Evolutionary conservation across 2,797 vertebrate genomes (phyloP), one percentile per base, ranked within the genome.

Genomic region (Enteromius unitaeniatus): DNA sequence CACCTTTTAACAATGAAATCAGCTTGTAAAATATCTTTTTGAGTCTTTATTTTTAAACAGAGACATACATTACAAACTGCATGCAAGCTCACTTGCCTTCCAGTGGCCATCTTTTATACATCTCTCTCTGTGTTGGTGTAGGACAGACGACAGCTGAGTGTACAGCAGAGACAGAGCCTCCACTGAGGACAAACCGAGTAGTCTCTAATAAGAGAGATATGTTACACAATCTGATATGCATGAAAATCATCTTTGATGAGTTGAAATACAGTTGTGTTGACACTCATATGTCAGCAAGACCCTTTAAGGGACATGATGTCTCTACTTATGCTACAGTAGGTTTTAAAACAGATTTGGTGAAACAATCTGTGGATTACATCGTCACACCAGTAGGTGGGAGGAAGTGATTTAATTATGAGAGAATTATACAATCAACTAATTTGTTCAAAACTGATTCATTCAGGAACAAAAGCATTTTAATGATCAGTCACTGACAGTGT

Each of bases 141-240:
- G 81, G 45, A 68, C 62, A 2, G 70, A 42, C 17, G 40, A 31
- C 3, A 90, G 67, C 58, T 88, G 83, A 70, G 73, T 3, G 28
- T 87, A 85, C 17, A 89, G 84, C 26, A 45, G 76, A 58, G 78
- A 49, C 26, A 89, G 53, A 73, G 86, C 89, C 73, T 85, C 68
- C 2, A 17, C 45, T 3, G 83, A 87, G 5, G 84, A 86, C 26
- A 88, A 78, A 13, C 83, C 79, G 72, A 76, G 37, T 2, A 60
- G 58, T 6, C 83, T 85, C 55, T 67, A 34, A 53, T 40, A 34
- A 55, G 69, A 37, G 40, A 65, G 75, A 34, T 40, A 62, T 34
- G 14, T 79, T 58, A 69, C n/a, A 72, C 11, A 79, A 83, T 49
- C 2, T 51, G 23, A 73, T 73, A 69, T 13, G 42, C 60, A 42